These are phyloP conservation scores for Rhagonycha fulva DNA, from an alignment of 2,888 invertebrate genomes.

Conservation along the genomic window DNA sequence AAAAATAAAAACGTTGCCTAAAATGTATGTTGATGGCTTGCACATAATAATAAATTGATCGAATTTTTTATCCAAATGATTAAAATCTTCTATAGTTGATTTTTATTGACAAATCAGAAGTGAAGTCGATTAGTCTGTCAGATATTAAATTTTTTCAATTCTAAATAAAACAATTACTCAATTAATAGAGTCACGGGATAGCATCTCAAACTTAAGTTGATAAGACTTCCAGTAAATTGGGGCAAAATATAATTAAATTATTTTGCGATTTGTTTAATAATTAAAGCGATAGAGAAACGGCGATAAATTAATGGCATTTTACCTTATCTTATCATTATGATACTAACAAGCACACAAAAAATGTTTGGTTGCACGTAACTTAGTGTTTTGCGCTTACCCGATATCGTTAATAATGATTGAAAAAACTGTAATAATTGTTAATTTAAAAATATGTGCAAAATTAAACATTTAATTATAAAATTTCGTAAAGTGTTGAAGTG, in stretches of 20 bases:
- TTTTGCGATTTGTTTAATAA: neutral
- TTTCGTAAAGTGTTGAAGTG: neutral
- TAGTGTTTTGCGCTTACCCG: neutral
- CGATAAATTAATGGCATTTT: neutral
- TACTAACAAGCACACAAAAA: neutral
- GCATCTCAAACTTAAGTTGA: neutral
- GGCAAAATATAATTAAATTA: neutral
- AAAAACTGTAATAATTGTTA: neutral
- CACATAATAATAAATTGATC: no score
- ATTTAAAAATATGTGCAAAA: neutral
- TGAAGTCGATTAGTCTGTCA: no score
- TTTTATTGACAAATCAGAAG: no score
- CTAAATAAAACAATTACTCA: neutral
- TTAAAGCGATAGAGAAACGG: neutral
- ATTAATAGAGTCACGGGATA: neutral
- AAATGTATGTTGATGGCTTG: no score
- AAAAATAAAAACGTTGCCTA: no score
- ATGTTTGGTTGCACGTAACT: constrained; percentile 2
- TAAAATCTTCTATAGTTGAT: no score
- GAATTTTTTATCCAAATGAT: no score
- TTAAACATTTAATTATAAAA: neutral
- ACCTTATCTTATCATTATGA: constrained; percentile 8
- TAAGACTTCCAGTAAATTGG: neutral
- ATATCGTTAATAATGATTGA: neutral
- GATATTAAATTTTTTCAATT: no score